Evolutionary conservation across 2,888 invertebrate species (phyloP), one percentile per base, ranked within the genome.

Genomic region (Elegia similella): DNA sequence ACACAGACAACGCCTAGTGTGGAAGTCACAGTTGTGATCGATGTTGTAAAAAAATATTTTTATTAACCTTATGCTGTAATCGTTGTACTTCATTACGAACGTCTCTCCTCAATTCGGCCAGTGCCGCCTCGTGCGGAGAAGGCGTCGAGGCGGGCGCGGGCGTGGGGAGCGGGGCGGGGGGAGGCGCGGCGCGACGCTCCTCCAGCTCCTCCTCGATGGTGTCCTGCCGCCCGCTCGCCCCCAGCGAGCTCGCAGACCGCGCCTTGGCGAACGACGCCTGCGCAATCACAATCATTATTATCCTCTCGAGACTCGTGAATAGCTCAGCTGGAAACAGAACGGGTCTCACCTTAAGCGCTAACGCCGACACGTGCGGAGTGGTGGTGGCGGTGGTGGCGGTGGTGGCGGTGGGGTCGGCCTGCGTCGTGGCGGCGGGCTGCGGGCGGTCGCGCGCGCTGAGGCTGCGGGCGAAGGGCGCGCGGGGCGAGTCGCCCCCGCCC

Each of bases 171-270:
- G 63, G 67, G 13, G 70, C 71, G 67, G 70, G 77, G 63, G 75
- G 79, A 74, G 71, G 83, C 62, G 75, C 69, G 66, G 76, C 66
- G 73, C 76, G 75, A 68, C 87, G 81, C 67, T 93, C 93, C 46
- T 93, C 94, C 57, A 92, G 90, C 62, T 93, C 92, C 79, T 96
- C 96, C 76, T 96, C 96, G 69, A 96, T 96, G 55, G 96, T 96
- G 75, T 96, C 96, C 77, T 95, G 95, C 42, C 95, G 92, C 5
- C 93, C 93, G 46, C 64, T 64, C 46, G 70, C 83, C 83, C 74
- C 91, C 78, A 84, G 86, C 82, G 81, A 94, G 68, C 75, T 82
- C 67, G 81, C 67, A 62, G 74, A 80, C 52, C 77, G 84, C 43
- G 68, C 81, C 64, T 75, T 86, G 62, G 74, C 87, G 70, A 75